A percentile compares a stretch with the other conserved stretches of the same genome.
Conservation (phyloP, 1,140 invertebrate genomes). For the Dufourea novaeangliae region DNA sequence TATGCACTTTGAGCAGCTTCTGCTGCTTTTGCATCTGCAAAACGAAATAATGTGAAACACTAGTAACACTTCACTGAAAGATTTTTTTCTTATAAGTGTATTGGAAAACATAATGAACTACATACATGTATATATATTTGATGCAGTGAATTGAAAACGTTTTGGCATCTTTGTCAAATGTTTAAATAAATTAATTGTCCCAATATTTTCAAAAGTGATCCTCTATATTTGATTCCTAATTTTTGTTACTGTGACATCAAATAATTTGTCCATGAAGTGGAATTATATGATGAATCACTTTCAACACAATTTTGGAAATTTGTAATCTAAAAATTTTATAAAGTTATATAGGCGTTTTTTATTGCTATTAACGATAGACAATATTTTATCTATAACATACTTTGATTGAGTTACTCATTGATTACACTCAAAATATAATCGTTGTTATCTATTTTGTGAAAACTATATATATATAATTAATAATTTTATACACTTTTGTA, state of each 20-base stretch:
- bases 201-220: background rate
- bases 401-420: conserved; percentile 14
- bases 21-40: conserved; percentile 80
- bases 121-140: conserved; percentile 63
- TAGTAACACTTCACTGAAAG: background rate
- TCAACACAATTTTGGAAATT: background rate
- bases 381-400: background rate
- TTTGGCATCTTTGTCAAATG: conserved; percentile 59
- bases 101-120: conserved; percentile 9
- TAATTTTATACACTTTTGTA: background rate
- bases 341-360: background rate
- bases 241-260: background rate
- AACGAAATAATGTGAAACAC: conserved; percentile 21
- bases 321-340: background rate
- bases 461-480: conserved; percentile 15
- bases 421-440: background rate
- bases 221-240: background rate
- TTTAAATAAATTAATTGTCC: conserved; percentile 4
- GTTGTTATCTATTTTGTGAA: conserved; percentile 16
- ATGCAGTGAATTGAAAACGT: conserved; percentile 56
- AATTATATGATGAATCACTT: background rate
- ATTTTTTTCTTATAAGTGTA: background rate
- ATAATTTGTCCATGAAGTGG: background rate
- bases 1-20: conserved; percentile 94
- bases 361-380: background rate